Evolutionary conservation across 2,113 vertebrate species (phyloP), one percentile per base, ranked within the genome.

Genomic region (Edolisoma coerulescens): DNA sequence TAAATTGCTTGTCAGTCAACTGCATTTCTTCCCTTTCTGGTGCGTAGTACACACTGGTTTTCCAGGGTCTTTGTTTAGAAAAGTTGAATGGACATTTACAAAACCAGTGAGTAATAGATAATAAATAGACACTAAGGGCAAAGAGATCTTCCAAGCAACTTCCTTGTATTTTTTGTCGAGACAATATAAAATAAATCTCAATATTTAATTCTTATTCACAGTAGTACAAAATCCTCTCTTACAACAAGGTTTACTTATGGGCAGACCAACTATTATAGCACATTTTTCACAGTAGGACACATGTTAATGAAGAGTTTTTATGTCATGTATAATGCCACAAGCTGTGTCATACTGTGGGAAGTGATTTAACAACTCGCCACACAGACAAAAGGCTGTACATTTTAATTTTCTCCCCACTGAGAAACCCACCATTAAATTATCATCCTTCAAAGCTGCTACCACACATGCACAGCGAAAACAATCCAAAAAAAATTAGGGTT

Each of bases 351-450:
- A 87, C 57, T 80, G 85, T 90, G 86, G 82, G 71, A 95, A 96
- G 77, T 45, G 80, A 82, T 96, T 94, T 94, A 93, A 64, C 52
- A 93, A 95, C 84, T 67, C 79, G 13, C 82, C 85, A 57, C 56
- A 84, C 80, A 94, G 82, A 95, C 77, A 92, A 94, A 97, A 95
- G 82, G 39, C 83, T 92, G 93, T 94, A 94, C 54, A 91, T 96
- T 95, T 98, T 95, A 92, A 96, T 96, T 86, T 93, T 94, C 59
- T 84, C 23, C 86, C 95, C 80, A 87, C 84, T 94, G 97, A 91
- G 95, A 97, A 94, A 94, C 26, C 49, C 83, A 52, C 47, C 67
- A 95, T 79, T 97, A 96, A 97, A 91, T 97, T 90, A 95, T 80
- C 63, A 92, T 94, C 41, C 78, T 97, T 97, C 87, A 94, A 84